Percentiles rank a stretch among this genome's conserved stretches.
Conservation (phyloP, 1,140 invertebrate genomes). For the Caenorhabditis latens region DNA sequence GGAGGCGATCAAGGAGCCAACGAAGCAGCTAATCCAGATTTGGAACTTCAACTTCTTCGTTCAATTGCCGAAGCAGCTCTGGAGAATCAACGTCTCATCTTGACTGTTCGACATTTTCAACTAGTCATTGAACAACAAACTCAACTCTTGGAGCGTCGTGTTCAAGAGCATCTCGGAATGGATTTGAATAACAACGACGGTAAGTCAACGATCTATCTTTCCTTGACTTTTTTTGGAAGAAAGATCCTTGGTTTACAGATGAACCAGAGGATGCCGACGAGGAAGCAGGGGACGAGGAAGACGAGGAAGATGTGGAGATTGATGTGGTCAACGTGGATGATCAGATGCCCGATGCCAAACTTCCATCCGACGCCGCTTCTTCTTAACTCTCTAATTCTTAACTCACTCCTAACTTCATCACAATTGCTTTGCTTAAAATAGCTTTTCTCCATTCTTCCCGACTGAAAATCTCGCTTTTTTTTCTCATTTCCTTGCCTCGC, state of each 20-base stretch:
- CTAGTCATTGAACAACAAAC: constrained; percentile 18
- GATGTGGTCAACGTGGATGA: neutral
- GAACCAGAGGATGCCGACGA: too few relatives aligned
- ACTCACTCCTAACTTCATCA: too few relatives aligned
- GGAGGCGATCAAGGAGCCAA: neutral
- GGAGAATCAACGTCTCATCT: neutral
- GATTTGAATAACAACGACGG: neutral
- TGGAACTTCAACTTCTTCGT: constrained; percentile 8
- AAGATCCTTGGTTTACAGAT: constrained; percentile 28
- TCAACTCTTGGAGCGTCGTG: neutral
- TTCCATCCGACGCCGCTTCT: too few relatives aligned
- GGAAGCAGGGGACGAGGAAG: neutral
- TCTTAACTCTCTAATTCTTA: too few relatives aligned
- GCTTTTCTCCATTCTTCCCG: too few relatives aligned
- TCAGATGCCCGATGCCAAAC: neutral
- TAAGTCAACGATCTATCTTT: neutral
- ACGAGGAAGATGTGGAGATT: neutral
- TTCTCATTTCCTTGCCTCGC: neutral
- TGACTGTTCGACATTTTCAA: constrained; percentile 32
- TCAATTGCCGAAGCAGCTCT: constrained; percentile 9
- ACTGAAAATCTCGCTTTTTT: too few relatives aligned
- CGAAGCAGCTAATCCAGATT: neutral
- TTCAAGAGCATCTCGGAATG: neutral
- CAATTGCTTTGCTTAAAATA: too few relatives aligned
- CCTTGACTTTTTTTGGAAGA: neutral